phyloP scores from a whole-genome alignment of 2,888 invertebrate species.

The Drosophila picticornis region DNA sequence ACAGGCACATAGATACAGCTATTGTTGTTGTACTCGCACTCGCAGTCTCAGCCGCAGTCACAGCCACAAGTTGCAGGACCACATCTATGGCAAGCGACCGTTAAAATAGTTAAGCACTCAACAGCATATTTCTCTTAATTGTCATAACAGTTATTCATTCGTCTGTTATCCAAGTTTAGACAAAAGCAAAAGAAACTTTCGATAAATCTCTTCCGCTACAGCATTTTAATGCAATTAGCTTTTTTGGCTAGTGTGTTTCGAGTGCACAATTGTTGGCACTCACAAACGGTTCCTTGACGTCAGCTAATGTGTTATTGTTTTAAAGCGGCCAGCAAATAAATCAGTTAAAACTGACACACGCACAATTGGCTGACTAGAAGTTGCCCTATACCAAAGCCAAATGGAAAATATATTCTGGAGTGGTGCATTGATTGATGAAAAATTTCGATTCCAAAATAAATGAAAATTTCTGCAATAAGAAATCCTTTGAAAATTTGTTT shows the following conservation, averaged over 20 bases:
- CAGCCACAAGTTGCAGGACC: constrained; percentile 46
- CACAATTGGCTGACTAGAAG: neutral
- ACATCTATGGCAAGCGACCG: constrained; percentile 35
- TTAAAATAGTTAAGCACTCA: constrained; percentile 1
- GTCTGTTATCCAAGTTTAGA: constrained; percentile 28
- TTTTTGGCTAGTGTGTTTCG: constrained; percentile 8
- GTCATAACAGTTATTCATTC: constrained; percentile 20
- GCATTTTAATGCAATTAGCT: constrained; percentile 18
- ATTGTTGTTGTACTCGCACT: constrained; percentile 9
- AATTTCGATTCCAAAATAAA: neutral
- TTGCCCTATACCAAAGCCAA: constrained; percentile 12
- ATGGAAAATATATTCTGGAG: neutral
- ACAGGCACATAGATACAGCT: constrained; percentile 14
- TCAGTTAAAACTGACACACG: constrained; percentile 5
- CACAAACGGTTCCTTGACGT: constrained; percentile 34
- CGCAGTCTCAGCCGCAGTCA: constrained; percentile 1
- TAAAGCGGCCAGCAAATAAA: constrained; percentile 15
- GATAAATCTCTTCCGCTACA: constrained; percentile 21
- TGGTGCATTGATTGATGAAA: neutral
- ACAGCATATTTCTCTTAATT: neutral
- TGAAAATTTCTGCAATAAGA: neutral
- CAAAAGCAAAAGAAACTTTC: constrained; percentile 18
- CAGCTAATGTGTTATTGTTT: constrained; percentile 30
- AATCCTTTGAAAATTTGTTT: neutral
- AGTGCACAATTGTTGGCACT: constrained; percentile 28